Conservation (phyloP, 2,797 vertebrate species). For the Glyptemys insculpta region DNA sequence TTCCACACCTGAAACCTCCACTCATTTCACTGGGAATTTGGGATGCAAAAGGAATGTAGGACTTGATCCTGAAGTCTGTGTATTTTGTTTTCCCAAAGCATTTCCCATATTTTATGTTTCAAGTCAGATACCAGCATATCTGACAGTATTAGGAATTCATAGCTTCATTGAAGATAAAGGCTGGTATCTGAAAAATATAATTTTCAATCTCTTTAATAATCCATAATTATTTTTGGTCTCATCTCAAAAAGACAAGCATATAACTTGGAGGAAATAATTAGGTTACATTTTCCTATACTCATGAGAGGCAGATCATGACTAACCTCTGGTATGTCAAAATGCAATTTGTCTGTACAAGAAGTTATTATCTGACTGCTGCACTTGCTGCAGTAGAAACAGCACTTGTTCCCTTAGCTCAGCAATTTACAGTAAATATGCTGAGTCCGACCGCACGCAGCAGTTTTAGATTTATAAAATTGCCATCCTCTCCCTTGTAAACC, state of each 20-base stretch:
- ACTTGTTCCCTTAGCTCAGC: conserved; percentile 35
- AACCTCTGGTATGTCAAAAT: not conserved
- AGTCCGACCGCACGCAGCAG: conserved; percentile 37
- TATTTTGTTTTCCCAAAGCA: not conserved
- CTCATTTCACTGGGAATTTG: not conserved
- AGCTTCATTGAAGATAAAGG: not conserved
- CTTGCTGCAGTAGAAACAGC: not conserved
- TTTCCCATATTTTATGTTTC: not conserved
- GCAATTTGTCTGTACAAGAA: conserved; percentile 34
- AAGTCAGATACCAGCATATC: not conserved
- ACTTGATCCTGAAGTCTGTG: not conserved
- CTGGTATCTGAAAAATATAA: not conserved
- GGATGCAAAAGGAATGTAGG: not conserved
- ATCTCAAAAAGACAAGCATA: not conserved
- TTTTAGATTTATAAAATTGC: conserved; percentile 49
- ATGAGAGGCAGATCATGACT: not conserved
- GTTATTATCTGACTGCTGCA: not conserved
- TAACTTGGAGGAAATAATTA: not conserved
- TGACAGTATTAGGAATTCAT: not conserved
- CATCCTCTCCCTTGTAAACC: conserved; percentile 18
- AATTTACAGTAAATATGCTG: conserved; percentile 43
- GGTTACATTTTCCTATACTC: not conserved
- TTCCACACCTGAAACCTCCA: not conserved
- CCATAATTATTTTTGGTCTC: not conserved
- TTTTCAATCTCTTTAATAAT: not conserved